Evolutionary conservation across 2,797 vertebrate species (phyloP).

Genomic region (Uromys caudimaculatus): DNA sequence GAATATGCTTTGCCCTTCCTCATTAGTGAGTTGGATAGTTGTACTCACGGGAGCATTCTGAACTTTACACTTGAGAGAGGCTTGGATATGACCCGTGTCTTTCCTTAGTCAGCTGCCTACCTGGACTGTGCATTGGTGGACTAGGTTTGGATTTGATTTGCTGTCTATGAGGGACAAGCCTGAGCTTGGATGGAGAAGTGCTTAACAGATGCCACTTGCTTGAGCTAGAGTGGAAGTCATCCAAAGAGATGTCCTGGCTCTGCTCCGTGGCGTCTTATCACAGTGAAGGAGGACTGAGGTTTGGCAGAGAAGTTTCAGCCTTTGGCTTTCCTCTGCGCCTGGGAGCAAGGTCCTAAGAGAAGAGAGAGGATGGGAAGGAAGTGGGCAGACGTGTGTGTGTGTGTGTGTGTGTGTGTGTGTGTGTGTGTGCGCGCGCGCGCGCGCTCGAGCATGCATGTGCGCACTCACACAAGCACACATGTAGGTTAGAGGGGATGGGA

Average conservation of each 20-base stretch:
- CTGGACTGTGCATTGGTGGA: background rate
- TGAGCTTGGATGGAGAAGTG: background rate
- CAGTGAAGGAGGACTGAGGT: background rate
- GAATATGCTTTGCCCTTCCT: background rate
- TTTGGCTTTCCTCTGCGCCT: background rate
- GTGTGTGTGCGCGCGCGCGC: too few species aligned
- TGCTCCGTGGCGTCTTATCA: background rate
- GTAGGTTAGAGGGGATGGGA: too few species aligned
- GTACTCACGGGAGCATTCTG: background rate
- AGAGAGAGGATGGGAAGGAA: background rate
- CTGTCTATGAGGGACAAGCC: background rate
- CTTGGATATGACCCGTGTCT: background rate
- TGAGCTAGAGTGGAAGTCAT: background rate
- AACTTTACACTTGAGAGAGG: background rate
- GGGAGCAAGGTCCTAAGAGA: background rate
- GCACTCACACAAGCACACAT: background rate
- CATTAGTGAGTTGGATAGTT: slow-evolving; percentile 26
- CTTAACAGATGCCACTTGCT: background rate
- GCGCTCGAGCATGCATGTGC: background rate
- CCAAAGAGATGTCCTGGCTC: background rate
- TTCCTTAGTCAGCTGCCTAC: background rate
- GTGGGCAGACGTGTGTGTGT: background rate
- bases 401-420: background rate
- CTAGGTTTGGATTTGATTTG: background rate
- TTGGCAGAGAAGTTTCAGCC: background rate